These are phyloP conservation scores for Temnothorax rugatulus DNA, from an alignment of 2,888 invertebrate species.

Conservation along the genomic window DNA sequence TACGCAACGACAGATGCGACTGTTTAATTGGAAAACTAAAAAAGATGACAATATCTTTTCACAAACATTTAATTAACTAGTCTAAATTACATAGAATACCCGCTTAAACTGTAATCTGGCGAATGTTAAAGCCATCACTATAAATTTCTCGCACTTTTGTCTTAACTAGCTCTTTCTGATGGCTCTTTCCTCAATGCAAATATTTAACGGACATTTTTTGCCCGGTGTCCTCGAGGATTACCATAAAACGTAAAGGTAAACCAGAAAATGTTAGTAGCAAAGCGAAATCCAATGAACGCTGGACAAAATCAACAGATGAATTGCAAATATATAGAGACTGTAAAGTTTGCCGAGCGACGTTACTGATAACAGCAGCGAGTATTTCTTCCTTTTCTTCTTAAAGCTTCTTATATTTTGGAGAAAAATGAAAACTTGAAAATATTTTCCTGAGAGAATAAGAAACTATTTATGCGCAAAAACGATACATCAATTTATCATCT, in stretches of 20 bases:
- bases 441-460: neutral
- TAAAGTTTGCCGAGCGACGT: conserved; percentile 34
- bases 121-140: neutral
- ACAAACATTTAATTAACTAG: neutral
- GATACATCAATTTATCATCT: conserved; percentile 33
- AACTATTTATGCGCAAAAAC: conserved; percentile 31
- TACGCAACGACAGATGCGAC: neutral
- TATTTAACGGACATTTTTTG: conserved; percentile 45
- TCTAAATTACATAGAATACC: neutral
- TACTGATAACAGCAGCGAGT: conserved; percentile 35
- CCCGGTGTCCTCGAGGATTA: conserved; percentile 4
- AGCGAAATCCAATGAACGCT: conserved; percentile 49
- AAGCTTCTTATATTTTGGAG: conserved; percentile 32
- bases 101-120: neutral
- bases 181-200: conserved; percentile 33
- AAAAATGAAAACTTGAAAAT: conserved; percentile 19
- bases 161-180: neutral
- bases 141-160: conserved; percentile 24
- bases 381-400: conserved; percentile 4
- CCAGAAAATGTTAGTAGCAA: conserved; percentile 33
- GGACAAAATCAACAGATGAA: conserved; percentile 54
- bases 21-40: neutral
- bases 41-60: neutral
- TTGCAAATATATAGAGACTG: conserved; percentile 48
- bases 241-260: conserved; percentile 45